Percentiles rank a stretch among this genome's conserved stretches.
phyloP scores from a whole-genome alignment of 2,113 vertebrate genomes.

The Beaufortia kweichowensis region DNA sequence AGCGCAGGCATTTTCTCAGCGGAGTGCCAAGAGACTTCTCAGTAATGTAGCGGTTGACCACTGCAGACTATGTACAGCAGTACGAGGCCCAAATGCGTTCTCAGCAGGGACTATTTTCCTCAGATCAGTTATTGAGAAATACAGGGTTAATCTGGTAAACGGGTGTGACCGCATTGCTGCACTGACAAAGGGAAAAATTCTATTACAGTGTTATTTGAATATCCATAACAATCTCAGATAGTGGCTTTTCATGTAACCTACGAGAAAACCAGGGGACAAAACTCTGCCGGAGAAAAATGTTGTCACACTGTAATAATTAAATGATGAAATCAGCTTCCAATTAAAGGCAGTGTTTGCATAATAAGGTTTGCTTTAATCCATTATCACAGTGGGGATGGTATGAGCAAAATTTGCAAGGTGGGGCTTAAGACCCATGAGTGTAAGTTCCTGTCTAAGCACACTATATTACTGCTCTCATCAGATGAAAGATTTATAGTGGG shows the following conservation, averaged over 20 bases:
- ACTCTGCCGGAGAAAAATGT: neutral
- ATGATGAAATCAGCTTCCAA: neutral
- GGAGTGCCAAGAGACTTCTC: conserved; percentile 42
- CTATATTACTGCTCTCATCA: conserved; percentile 44
- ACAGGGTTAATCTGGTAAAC: conserved; percentile 49
- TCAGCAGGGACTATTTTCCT: conserved; percentile 43
- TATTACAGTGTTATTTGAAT: neutral
- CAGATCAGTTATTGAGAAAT: conserved; percentile 29
- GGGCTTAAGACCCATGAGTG: neutral
- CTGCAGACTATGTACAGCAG: conserved; percentile 44
- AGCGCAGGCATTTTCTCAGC: conserved; percentile 50
- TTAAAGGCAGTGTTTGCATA: conserved; percentile 21
- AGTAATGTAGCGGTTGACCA: conserved; percentile 51
- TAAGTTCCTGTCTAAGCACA: conserved; percentile 42
- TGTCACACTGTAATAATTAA: conserved; percentile 8
- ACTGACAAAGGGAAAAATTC: conserved; percentile 6
- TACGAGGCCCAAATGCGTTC: conserved; percentile 40
- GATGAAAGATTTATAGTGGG: conserved; percentile 52
- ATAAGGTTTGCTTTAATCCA: conserved; percentile 2
- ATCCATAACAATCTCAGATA: conserved; percentile 1
- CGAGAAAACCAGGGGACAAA: neutral
- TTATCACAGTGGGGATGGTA: neutral
- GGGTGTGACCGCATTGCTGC: conserved; percentile 41
- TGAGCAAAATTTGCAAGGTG: conserved; percentile 28
- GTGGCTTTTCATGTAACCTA: neutral